Evolutionary conservation across 1,140 invertebrate species (phyloP), one percentile per base, ranked within the genome.

Genomic region (Lepidurus packardi): DNA sequence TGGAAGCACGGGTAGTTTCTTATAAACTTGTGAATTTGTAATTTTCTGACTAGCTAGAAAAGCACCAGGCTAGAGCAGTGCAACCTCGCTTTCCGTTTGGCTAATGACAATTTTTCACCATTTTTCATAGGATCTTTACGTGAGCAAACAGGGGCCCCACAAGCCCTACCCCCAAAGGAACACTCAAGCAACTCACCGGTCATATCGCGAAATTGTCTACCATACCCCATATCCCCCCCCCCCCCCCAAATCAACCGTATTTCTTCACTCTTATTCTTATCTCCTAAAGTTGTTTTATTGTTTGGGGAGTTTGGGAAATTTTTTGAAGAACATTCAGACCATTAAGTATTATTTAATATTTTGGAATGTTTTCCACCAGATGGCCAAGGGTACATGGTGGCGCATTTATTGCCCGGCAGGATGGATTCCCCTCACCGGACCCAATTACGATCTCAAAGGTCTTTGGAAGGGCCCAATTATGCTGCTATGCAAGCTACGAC

Each of bases 1-100:
- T 65, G 53, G 53, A 65, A 65, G 53, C 53, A 65, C 53, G 53
- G 53, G 53, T 65, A 65, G 53, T 65, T 65, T 65, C 53, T 13
- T 65, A 65, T 7, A 65, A n/a, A 65, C 16, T 13, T 65, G 53
- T 65, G 16, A 9, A 13, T 65, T 65, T 16, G 13, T 65, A 65
- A 65, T 65, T n/a, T 65, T 65, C 34, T 65, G 53, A 21, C 21
- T 16, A 65, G 53, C 6, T 65, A 65, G 53, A 13, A 13, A 65
- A 13, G 53, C 53, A 65, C 53, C 53, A 65, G 53, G 53, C 53
- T 65, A 65, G 53, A 65, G 53, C 53, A 65, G 53, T 65, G 53
- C 53, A 65, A 65, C 53, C 53, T 65, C 53, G 53, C 53, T 65
- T 65, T 65, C 21, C 53, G 16, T 65, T 65, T 65, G 53, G 53